Conservation (phyloP, 2,113 vertebrate genomes). For the Ariopsis seemanni region DNA sequence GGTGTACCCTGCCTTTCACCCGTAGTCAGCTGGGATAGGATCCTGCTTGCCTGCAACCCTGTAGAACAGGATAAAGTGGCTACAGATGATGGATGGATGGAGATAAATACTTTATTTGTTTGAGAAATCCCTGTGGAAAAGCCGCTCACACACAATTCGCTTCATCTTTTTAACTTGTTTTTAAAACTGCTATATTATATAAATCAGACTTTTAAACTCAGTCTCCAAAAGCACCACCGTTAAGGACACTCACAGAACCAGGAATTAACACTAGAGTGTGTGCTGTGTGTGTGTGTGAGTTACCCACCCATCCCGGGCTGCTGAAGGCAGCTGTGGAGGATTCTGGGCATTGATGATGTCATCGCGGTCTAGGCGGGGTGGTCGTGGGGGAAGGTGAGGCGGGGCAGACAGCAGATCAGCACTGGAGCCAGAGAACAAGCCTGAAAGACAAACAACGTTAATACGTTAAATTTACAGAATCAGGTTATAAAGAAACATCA, state of each 20-base stretch:
- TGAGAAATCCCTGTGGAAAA: neutral
- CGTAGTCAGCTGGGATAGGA: too few species aligned
- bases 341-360: slow-evolving; percentile 82
- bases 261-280: neutral
- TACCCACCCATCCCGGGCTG: slow-evolving; percentile 88
- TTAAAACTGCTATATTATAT: neutral
- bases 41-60: too few species aligned
- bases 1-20: too few species aligned
- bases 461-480: slow-evolving; percentile 64
- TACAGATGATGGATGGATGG: too few species aligned
- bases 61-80: too few species aligned
- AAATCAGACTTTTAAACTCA: neutral
- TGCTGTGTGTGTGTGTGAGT: neutral
- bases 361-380: slow-evolving; percentile 78
- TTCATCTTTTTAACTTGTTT: slow-evolving; percentile 3
- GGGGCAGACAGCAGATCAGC: slow-evolving; percentile 74
- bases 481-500: slow-evolving; percentile 51
- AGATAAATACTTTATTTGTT: neutral
- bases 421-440: slow-evolving; percentile 82
- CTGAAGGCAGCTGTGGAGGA: slow-evolving; percentile 77
- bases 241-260: neutral
- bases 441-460: slow-evolving; percentile 80
- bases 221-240: neutral
- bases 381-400: slow-evolving; percentile 76
- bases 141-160: neutral